Evolutionary conservation across 2,888 invertebrate species (phyloP).

Genomic region (Acanthosepion lycidas): DNA sequence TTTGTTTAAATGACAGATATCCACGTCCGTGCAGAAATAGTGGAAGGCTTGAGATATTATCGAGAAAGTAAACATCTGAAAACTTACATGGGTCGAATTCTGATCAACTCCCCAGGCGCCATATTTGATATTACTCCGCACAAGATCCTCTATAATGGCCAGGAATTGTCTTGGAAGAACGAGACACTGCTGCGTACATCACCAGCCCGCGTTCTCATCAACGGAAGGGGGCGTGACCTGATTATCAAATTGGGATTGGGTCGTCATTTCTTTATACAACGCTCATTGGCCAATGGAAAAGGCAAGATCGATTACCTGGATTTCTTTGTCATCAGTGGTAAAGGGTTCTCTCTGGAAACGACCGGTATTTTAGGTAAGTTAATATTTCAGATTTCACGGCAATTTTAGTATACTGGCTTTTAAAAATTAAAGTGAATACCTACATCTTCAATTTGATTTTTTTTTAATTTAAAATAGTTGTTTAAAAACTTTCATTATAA

Average conservation of each 20-base stretch:
- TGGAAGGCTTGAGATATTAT: constrained; percentile 47
- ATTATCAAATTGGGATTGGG: background rate
- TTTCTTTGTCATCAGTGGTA: background rate
- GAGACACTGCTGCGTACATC: background rate
- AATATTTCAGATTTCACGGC: background rate
- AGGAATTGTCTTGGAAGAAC: constrained; percentile 33
- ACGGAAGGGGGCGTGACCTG: background rate
- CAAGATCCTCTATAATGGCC: constrained; percentile 46
- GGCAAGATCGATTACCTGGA: background rate
- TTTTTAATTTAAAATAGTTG: no score
- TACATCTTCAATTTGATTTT: no score
- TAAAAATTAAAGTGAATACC: background rate
- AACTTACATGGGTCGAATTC: constrained; percentile 55
- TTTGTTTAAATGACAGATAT: constrained; percentile 51
- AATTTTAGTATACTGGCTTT: background rate
- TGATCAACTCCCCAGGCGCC: background rate
- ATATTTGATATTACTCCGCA: constrained; percentile 45
- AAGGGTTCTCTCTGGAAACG: background rate
- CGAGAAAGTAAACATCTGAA: constrained; percentile 47
- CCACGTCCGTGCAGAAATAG: constrained; percentile 54
- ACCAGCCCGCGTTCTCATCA: background rate
- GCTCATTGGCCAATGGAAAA: background rate
- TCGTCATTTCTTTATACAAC: background rate
- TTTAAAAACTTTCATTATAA: no score
- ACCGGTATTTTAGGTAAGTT: background rate